Evolutionary conservation across 2,888 invertebrate genomes (phyloP), one percentile per base, ranked within the genome.

Genomic region (Apotomis turbidana): DNA sequence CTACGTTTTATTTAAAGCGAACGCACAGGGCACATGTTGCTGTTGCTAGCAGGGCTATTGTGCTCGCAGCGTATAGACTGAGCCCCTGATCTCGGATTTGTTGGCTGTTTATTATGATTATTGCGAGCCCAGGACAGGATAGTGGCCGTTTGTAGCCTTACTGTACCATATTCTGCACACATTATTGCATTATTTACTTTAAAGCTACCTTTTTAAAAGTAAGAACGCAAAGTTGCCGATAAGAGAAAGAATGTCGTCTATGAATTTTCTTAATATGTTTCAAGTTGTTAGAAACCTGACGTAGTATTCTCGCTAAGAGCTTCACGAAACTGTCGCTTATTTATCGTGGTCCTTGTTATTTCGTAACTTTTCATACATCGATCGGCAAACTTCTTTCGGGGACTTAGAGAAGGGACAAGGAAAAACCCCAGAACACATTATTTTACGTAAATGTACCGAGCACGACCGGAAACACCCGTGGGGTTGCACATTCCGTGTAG

Each of bases 61-160:
- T 62, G 57, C 54, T 54, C 64, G n/a, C 66, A 64, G 52, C 71
- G 68, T 57, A 62, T 58, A 52, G 74, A 52, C 70, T 69, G 68
- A 70, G 61, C 74, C 49, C 71, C 66, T 74, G 75, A 77, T 75
- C 76, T 70, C 71, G 68, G 68, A 58, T 67, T 69, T 71, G 71
- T 68, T 59, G 64, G 70, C 71, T 55, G 72, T 76, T 77, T 77
- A 75, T 75, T 74, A 76, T 75, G 63, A 76, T 74, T 68, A 74
- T 75, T 75, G 71, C 63, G 70, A 73, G 69, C 58, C 58, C 68
- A 67, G 64, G 70, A 66, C 52, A 71, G 70, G 59, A 70, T 68
- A 62, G 67, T 68, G 71, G 61, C 54, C 68, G 49, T 68, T 67
- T 68, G 61, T 49, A 61, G 60, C 54, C 46, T 55, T 61, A 67